Percentiles rank a stretch among this genome's conserved stretches.
phyloP scores from a whole-genome alignment of 2,888 invertebrate species.

The Stenchaetothrips biformis region DNA sequence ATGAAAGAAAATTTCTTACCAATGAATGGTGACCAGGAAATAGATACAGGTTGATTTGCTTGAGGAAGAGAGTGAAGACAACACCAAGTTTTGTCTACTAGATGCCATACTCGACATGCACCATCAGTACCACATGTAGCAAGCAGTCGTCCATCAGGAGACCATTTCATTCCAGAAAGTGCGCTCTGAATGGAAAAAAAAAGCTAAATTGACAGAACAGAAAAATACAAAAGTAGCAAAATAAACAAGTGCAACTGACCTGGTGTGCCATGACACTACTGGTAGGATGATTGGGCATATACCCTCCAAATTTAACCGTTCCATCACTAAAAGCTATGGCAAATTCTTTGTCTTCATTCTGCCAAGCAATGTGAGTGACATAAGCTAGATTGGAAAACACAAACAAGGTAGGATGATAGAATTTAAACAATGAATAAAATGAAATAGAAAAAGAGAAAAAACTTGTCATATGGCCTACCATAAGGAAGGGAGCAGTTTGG shows the following conservation, averaged over 20 bases:
- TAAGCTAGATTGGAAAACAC: slow-evolving; percentile 47
- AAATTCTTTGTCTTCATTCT: slow-evolving; percentile 52
- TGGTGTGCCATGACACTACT: slow-evolving; percentile 46
- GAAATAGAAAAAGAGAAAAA: slow-evolving; percentile 11
- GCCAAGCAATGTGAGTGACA: slow-evolving; percentile 54
- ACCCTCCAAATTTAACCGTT: slow-evolving; percentile 47
- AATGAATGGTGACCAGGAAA: slow-evolving; percentile 53
- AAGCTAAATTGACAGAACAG: not conserved
- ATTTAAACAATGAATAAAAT: not conserved
- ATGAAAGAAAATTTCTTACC: slow-evolving; percentile 41
- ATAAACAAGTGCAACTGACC: slow-evolving; percentile 35
- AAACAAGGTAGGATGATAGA: not conserved
- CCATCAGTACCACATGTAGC: slow-evolving; percentile 51
- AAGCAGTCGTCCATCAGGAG: slow-evolving; percentile 50
- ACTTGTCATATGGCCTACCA: slow-evolving; percentile 41
- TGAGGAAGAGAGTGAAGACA: slow-evolving; percentile 49
- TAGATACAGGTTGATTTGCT: slow-evolving; percentile 47
- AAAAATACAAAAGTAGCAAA: not conserved
- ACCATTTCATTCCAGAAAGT: slow-evolving; percentile 50
- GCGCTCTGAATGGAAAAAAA: slow-evolving; percentile 39
- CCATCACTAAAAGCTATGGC: slow-evolving; percentile 56
- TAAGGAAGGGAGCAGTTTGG: slow-evolving; percentile 44
- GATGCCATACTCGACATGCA: slow-evolving; percentile 42
- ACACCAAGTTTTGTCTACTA: slow-evolving; percentile 46
- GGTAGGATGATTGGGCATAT: slow-evolving; percentile 43